Evolutionary conservation across 2,888 invertebrate species (phyloP), one percentile per base, ranked within the genome.

Genomic region (Ariolimax columbianus): DNA sequence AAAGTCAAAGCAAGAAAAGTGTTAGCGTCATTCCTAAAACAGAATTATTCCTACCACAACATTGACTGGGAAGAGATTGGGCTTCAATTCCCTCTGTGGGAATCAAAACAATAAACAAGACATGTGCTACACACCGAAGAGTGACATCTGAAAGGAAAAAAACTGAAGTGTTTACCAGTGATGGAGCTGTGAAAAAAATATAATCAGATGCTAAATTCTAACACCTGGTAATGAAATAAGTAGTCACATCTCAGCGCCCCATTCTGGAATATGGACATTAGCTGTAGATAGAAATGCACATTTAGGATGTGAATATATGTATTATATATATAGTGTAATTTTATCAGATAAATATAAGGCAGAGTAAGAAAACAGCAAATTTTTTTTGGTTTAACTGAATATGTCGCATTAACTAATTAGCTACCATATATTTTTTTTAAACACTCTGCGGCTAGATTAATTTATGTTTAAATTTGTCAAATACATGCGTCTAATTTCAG

Each of bases 151-250:
- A 2, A 0, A 33, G 30, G 7, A 26, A 72, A 40, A 17, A 33
- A 23, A 33, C 23, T 33, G 2, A 75, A 75, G 75, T 33, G 51
- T 26, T 51, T 75, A 75, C 75, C 75, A 47, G 33, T 19, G 51
- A 33, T n/a, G 30, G 43, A 47, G 26, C 73, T 75, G 75, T 75
- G 51, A 81, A 81, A 55, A 72, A 81, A 81, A 70, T 73, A 81
- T 68, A 40, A 43, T 79, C 79, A 68, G 79, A 68, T 79, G 79
- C 79, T 40, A 55, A 40, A 66, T 66, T 79, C 47, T 63, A 79
- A 68, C n/a, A 26, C 68, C 14, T 66, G 66, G 55, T 66, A 79
- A 40, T 43, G 66, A 43, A 79, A 79, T 66, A 26, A 23, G 43
- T 43, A 23, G 43, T 66, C 79, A 79, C 36, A 79, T 68, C 66